phyloP scores from a whole-genome alignment of 1,140 invertebrate species.

The Bradynema listronoti region DNA sequence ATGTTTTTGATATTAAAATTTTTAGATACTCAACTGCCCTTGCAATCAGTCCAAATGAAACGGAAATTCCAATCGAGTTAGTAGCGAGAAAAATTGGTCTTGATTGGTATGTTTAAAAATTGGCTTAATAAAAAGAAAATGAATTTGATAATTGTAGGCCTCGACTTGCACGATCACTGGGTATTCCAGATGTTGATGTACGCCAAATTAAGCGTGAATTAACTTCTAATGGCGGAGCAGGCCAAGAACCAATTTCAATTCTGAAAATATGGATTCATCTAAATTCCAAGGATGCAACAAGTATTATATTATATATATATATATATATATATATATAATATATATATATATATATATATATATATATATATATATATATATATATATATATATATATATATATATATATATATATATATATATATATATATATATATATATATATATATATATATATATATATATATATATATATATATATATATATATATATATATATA shows the following conservation, averaged over 20 bases:
- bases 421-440: no score
- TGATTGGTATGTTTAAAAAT: no score
- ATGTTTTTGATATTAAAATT: slow-evolving; percentile 2
- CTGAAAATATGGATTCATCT: slow-evolving; percentile 56
- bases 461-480: no score
- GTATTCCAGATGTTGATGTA: slow-evolving; percentile 50
- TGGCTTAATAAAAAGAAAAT: no score
- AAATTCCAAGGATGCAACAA: slow-evolving; percentile 50
- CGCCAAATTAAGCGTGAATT: slow-evolving; percentile 51
- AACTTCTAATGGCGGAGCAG: slow-evolving; percentile 18
- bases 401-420: no score
- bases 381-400: no score
- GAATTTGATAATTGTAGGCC: background rate
- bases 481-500: no score
- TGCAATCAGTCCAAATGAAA: slow-evolving; percentile 23
- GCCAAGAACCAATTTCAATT: slow-evolving; percentile 47
- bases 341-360: no score
- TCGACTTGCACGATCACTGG: slow-evolving; percentile 46
- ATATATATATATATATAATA: no score
- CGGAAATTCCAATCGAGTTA: slow-evolving; percentile 37
- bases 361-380: no score
- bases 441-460: no score
- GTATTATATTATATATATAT: no score
- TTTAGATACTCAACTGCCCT: slow-evolving; percentile 31
- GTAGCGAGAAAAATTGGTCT: slow-evolving; percentile 36